Evolutionary conservation across 2,113 vertebrate species (phyloP).

Genomic region (Ochotona princeps): DNA sequence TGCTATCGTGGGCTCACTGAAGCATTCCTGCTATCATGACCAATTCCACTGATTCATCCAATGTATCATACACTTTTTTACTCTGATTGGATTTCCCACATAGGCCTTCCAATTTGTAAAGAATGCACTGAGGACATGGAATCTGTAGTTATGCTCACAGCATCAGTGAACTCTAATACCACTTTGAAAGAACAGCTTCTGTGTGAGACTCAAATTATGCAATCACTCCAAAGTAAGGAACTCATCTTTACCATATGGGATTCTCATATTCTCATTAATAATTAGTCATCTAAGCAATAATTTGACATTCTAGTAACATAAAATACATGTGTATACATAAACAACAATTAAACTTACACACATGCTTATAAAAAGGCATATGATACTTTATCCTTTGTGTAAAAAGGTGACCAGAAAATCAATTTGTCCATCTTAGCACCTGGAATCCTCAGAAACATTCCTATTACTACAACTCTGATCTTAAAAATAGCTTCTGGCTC

Average conservation of each 20-base stretch:
- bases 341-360: not conserved
- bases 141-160: not conserved
- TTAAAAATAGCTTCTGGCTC: not conserved
- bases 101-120: not conserved
- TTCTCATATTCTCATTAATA: not conserved
- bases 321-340: not conserved
- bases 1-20: not conserved
- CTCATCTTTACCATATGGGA: not conserved
- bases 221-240: not conserved
- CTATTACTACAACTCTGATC: not conserved
- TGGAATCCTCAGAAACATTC: not conserved
- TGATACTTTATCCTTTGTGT: not conserved
- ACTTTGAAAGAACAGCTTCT: conserved; percentile 5
- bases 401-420: not conserved
- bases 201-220: not conserved
- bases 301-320: not conserved
- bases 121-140: not conserved
- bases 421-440: not conserved
- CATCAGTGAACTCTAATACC: not conserved
- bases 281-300: conserved; percentile 8
- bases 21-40: not conserved
- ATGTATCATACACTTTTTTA: not conserved
- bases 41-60: not conserved
- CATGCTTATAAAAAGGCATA: not conserved
- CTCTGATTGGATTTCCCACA: not conserved